Conservation (phyloP, 53 echinoderm and acorn worm genomes). For the Pentamera pediparva region DNA sequence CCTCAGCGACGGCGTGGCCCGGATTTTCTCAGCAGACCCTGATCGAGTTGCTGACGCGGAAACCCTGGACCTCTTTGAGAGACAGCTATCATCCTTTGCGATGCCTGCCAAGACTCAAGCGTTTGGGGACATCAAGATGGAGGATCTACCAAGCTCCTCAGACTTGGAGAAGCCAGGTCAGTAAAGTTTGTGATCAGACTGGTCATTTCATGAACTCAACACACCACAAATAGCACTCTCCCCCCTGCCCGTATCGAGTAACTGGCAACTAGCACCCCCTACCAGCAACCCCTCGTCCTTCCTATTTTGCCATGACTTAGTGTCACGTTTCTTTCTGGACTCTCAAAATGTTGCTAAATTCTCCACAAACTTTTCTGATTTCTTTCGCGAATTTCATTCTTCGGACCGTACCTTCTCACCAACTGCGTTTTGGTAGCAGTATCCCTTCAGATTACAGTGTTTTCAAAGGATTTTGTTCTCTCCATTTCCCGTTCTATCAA, state of each 20-base stretch:
- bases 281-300: too few species aligned
- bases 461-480: too few species aligned
- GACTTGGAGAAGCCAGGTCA: constrained; percentile 81
- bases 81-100: constrained; percentile 72
- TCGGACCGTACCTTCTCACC: too few species aligned
- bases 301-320: too few species aligned
- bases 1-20: constrained; percentile 69
- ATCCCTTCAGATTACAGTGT: too few species aligned
- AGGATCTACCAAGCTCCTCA: constrained; percentile 81
- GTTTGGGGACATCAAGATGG: constrained; percentile 88
- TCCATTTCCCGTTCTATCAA: too few species aligned
- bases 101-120: constrained; percentile 92
- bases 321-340: too few species aligned
- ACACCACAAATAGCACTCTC: neutral
- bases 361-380: too few species aligned
- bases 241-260: neutral
- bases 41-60: constrained; percentile 64
- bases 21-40: constrained; percentile 66
- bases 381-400: too few species aligned
- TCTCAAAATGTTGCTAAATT: too few species aligned
- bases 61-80: constrained; percentile 58
- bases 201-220: neutral
- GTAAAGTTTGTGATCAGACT: neutral
- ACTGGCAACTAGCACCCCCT: too few species aligned
- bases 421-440: too few species aligned